Conservation (phyloP, 2,888 invertebrate species). For the Portevinia maculata region DNA sequence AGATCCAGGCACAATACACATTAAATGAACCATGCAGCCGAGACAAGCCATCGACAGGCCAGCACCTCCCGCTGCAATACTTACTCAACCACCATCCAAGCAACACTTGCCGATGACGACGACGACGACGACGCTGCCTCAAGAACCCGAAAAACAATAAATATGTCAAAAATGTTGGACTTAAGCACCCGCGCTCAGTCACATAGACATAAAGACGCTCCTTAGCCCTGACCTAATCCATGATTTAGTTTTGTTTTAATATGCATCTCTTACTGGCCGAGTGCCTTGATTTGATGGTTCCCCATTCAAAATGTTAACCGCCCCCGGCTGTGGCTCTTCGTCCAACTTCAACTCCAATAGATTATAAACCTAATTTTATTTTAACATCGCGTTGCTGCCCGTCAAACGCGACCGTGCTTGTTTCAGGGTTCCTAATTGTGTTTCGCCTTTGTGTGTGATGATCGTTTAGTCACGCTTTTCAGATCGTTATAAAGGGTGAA, state of each 20-base stretch:
- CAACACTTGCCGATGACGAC: constrained; percentile 28
- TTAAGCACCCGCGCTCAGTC: constrained; percentile 68
- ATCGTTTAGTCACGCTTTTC: constrained; percentile 54
- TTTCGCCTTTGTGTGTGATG: constrained; percentile 25
- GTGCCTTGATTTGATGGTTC: constrained; percentile 28
- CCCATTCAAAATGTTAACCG: constrained; percentile 8
- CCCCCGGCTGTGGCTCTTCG: constrained; percentile 17
- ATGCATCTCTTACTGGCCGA: constrained; percentile 66
- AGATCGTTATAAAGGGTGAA: constrained; percentile 26
- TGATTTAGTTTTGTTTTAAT: constrained; percentile 82
- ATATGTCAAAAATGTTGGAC: constrained; percentile 65
- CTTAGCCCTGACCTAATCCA: constrained; percentile 77
- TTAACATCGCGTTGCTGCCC: constrained; percentile 2
- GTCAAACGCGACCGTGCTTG: not conserved
- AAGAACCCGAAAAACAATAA: constrained; percentile 46
- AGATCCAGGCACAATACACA: constrained; percentile 45
- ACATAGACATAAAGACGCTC: constrained; percentile 64
- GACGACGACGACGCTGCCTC: constrained; percentile 12
- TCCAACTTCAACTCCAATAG: constrained; percentile 22
- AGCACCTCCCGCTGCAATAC: constrained; percentile 42
- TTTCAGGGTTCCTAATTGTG: constrained; percentile 21
- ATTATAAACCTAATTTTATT: constrained; percentile 60
- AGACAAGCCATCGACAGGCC: constrained; percentile 24
- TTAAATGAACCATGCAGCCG: constrained; percentile 67
- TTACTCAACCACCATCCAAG: not conserved